These are phyloP conservation scores for Synchiropus splendidus DNA, from an alignment of 2,113 vertebrate species.

Conservation along the genomic window DNA sequence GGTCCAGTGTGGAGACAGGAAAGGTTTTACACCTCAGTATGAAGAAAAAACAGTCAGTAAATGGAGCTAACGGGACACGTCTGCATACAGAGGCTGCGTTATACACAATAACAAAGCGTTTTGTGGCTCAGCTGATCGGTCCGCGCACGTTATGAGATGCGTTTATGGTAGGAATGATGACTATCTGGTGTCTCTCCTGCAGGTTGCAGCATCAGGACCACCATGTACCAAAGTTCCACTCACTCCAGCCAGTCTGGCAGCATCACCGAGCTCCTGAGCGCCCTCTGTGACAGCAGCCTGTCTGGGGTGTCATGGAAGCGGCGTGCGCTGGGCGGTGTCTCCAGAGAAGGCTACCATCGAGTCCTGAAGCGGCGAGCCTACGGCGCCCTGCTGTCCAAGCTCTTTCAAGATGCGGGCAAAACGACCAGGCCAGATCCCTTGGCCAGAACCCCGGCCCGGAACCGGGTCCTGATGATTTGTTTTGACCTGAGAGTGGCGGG, in stretches of 20 bases:
- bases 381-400: slow-evolving; percentile 71
- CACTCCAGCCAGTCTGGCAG: slow-evolving; percentile 16
- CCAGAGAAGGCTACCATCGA: slow-evolving; percentile 65
- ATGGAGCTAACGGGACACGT: too few relatives aligned
- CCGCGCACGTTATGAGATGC: too few relatives aligned
- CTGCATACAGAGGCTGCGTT: too few relatives aligned
- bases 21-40: too few relatives aligned
- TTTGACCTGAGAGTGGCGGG: slow-evolving; percentile 85
- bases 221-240: slow-evolving; percentile 20
- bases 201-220: slow-evolving; percentile 11
- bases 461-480: slow-evolving; percentile 87
- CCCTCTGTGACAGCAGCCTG: slow-evolving; percentile 80
- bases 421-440: slow-evolving; percentile 3
- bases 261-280: slow-evolving; percentile 77
- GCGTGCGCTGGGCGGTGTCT: slow-evolving; percentile 48
- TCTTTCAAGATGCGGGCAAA: slow-evolving; percentile 75
- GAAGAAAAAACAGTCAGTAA: too few relatives aligned
- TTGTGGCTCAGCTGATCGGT: too few relatives aligned
- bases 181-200: slow-evolving; percentile 8
- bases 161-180: too few relatives aligned
- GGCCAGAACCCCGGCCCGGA: slow-evolving; percentile 71
- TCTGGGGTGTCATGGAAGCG: slow-evolving; percentile 73
- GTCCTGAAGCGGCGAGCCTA: slow-evolving; percentile 75
- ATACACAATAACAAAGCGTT: too few relatives aligned
- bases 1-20: too few relatives aligned